Evolutionary conservation across 2,113 vertebrate genomes (phyloP).

Genomic region (Tauraco erythrolophus): DNA sequence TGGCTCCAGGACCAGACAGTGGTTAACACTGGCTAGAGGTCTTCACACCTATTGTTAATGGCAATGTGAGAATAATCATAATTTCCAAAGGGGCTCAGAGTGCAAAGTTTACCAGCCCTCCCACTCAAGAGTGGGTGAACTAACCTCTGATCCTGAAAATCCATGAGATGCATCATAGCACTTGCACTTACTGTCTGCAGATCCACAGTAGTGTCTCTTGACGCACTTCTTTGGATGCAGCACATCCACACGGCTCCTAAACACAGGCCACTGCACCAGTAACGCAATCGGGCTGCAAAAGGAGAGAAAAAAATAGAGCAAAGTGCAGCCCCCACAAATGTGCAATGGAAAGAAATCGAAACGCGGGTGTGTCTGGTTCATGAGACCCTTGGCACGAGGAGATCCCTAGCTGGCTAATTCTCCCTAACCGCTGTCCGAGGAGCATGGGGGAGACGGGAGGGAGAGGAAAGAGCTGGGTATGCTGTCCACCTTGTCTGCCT

Average conservation of each 20-base stretch:
- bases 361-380: not conserved
- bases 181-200: not conserved
- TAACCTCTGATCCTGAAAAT: not conserved
- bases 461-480: not conserved
- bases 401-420: not conserved
- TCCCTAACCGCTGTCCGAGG: not conserved
- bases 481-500: not conserved
- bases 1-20: not conserved
- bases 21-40: not conserved
- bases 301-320: not conserved
- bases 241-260: not conserved
- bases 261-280: not conserved
- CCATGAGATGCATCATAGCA: not conserved
- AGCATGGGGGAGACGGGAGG: rapidly evolving
- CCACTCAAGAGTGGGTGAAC: not conserved
- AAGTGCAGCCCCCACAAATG: not conserved
- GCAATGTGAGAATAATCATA: not conserved
- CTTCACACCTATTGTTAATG: not conserved
- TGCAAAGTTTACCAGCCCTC: not conserved
- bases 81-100: not conserved
- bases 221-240: not conserved
- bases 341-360: not conserved
- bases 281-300: not conserved
- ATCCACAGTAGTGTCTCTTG: not conserved
- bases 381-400: not conserved